These are phyloP conservation scores for Brachyptera putata DNA, from an alignment of 2,888 invertebrate species.

Conservation along the genomic window DNA sequence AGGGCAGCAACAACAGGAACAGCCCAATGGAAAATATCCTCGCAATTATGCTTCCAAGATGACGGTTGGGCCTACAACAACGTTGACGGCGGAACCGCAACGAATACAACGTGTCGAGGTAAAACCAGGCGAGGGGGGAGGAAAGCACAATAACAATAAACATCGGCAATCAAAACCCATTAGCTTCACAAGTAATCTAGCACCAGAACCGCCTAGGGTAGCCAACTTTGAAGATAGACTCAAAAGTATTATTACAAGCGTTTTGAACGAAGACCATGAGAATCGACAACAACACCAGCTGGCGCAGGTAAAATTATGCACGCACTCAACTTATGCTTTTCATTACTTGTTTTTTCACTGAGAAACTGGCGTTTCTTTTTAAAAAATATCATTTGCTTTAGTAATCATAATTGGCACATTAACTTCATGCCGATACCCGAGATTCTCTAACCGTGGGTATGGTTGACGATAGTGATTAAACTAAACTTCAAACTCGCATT, in stretches of 20 bases:
- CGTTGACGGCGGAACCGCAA: constrained; percentile 11
- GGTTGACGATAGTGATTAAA: too few relatives aligned
- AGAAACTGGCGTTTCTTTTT: too few relatives aligned
- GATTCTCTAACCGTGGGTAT: too few relatives aligned
- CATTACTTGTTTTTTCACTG: too few relatives aligned
- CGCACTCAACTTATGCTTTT: too few relatives aligned
- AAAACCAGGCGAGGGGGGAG: constrained; percentile 8
- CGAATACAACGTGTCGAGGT: constrained; percentile 5
- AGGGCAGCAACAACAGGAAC: constrained; percentile 24
- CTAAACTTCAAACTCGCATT: too few relatives aligned
- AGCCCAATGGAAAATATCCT: constrained; percentile 13
- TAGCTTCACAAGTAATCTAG: constrained; percentile 49
- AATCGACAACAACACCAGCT: constrained; percentile 49
- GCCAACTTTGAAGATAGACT: constrained; percentile 87
- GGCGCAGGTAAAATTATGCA: constrained; percentile 38
- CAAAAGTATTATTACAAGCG: constrained; percentile 81
- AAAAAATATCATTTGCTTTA: too few relatives aligned
- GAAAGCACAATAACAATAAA: constrained; percentile 3
- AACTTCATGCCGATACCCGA: too few relatives aligned
- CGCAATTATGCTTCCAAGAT: constrained; percentile 6
- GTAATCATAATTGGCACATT: too few relatives aligned
- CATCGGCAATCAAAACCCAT: constrained; percentile 4
- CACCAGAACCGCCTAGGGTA: constrained; percentile 76
- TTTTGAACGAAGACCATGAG: constrained; percentile 78
- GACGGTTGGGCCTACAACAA: too few relatives aligned